Evolutionary conservation across 2,797 vertebrate species (phyloP).

Genomic region (Pseudochirops cupreus): DNA sequence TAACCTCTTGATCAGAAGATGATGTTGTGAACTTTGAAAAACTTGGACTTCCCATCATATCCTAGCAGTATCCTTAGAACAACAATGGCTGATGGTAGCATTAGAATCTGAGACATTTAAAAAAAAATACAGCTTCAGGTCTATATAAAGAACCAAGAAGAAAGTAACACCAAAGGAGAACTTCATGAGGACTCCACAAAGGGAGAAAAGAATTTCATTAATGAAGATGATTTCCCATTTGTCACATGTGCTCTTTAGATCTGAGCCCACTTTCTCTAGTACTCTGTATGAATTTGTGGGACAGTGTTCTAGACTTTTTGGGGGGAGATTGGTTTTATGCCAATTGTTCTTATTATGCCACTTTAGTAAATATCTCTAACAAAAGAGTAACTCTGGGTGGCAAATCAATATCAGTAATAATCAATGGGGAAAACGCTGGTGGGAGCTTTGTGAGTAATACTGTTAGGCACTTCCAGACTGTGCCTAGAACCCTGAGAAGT

Average conservation of each 20-base stretch:
- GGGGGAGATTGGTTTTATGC: not conserved
- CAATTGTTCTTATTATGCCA: not conserved
- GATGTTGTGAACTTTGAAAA: not conserved
- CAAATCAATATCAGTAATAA: not conserved
- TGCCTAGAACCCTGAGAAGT: too few species aligned
- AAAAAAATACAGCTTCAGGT: not conserved
- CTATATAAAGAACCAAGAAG: not conserved
- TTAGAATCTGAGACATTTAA: not conserved
- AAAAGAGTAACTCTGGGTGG: not conserved
- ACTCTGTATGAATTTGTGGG: not conserved
- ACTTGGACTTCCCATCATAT: not conserved
- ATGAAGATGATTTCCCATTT: not conserved
- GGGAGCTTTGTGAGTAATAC: not conserved
- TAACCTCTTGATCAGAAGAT: not conserved
- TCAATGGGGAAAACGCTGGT: not conserved
- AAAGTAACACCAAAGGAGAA: not conserved
- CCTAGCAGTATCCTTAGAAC: not conserved
- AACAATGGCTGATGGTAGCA: too few species aligned
- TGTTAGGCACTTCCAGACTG: not conserved
- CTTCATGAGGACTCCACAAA: not conserved
- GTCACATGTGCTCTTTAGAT: not conserved
- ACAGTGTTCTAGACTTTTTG: not conserved
- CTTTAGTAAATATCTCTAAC: not conserved
- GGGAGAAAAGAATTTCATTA: not conserved
- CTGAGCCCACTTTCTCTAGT: not conserved